Percentiles rank a stretch among this genome's conserved stretches.
These are phyloP conservation scores for Epicampocera succincta DNA, from an alignment of 2,888 invertebrate genomes.

Conservation along the genomic window DNA sequence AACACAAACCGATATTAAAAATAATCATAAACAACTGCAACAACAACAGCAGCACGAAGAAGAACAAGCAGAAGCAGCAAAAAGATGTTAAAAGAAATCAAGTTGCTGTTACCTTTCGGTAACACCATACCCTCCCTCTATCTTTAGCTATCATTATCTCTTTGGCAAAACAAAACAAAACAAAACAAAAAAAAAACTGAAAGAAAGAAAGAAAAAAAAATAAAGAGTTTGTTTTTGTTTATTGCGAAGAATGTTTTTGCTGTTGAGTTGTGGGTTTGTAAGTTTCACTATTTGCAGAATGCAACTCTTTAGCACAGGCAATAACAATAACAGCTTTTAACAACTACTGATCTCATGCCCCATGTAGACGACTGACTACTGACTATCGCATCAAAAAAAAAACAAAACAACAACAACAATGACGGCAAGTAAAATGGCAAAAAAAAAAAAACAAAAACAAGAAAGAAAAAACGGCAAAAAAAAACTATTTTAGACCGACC, in stretches of 20 bases:
- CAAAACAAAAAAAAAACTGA: not conserved
- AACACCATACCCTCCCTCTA: constrained; percentile 25
- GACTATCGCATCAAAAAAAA: too few relatives aligned
- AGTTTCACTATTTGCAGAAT: constrained; percentile 56
- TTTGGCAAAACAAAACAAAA: constrained; percentile 24
- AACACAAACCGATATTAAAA: constrained; percentile 68
- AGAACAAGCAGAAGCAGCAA: not conserved
- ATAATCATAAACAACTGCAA: constrained; percentile 10
- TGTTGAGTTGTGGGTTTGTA: constrained; percentile 40
- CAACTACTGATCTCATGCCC: constrained; percentile 69
- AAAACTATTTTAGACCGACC: constrained; percentile 46
- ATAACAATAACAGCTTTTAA: constrained; percentile 28
- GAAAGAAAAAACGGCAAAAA: not conserved
- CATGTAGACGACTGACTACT: constrained; percentile 45
- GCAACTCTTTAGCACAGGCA: constrained; percentile 36
- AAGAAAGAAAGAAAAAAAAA: not conserved
- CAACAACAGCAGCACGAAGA: constrained; percentile 27
- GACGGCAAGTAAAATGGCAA: constrained; percentile 37
- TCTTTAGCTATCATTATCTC: constrained; percentile 45
- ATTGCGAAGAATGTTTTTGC: constrained; percentile 35
- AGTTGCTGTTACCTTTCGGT: constrained; percentile 56
- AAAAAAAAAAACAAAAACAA: constrained; percentile 15
- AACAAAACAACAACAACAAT: not conserved
- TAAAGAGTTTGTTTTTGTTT: constrained; percentile 26
- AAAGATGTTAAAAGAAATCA: constrained; percentile 62